Percentiles rank a stretch among this genome's conserved stretches.
These are phyloP conservation scores for Naso thynnoides DNA, from an alignment of 2,797 vertebrate genomes.

Conservation along the genomic window DNA sequence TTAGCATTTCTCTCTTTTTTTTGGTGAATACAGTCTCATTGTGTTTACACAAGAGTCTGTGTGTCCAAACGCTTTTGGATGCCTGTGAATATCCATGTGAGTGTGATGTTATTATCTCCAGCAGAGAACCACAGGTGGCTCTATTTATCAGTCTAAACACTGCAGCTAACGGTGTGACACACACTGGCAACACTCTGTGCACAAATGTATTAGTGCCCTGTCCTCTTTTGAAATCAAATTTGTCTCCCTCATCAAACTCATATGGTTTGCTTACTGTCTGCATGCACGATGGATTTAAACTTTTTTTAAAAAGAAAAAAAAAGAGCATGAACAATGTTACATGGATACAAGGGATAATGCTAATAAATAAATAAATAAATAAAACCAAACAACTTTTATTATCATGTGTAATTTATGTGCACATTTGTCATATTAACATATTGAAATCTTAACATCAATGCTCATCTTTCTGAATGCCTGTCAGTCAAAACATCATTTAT, in stretches of 20 bases:
- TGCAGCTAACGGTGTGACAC: conserved; percentile 62
- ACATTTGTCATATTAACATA: too few relatives aligned
- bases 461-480: too few relatives aligned
- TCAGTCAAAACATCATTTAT: too few relatives aligned
- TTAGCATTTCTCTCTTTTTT: background rate
- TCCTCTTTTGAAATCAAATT: background rate
- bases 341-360: too few relatives aligned
- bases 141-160: conserved; percentile 69
- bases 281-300: background rate
- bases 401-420: too few relatives aligned
- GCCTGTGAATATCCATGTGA: conserved; percentile 10
- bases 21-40: background rate
- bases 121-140: conserved; percentile 67
- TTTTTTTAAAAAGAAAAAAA: too few relatives aligned
- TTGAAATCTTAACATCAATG: too few relatives aligned
- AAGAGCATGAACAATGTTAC: too few relatives aligned
- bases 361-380: too few relatives aligned
- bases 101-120: conserved; percentile 35
- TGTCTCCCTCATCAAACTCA: background rate
- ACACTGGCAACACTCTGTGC: conserved; percentile 45
- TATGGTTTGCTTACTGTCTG: background rate
- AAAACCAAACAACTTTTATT: too few relatives aligned
- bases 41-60: background rate
- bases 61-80: conserved; percentile 6
- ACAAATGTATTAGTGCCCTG: background rate